Evolutionary conservation across 2,797 vertebrate genomes (phyloP).

Genomic region (Pachyuromys duprasi): DNA sequence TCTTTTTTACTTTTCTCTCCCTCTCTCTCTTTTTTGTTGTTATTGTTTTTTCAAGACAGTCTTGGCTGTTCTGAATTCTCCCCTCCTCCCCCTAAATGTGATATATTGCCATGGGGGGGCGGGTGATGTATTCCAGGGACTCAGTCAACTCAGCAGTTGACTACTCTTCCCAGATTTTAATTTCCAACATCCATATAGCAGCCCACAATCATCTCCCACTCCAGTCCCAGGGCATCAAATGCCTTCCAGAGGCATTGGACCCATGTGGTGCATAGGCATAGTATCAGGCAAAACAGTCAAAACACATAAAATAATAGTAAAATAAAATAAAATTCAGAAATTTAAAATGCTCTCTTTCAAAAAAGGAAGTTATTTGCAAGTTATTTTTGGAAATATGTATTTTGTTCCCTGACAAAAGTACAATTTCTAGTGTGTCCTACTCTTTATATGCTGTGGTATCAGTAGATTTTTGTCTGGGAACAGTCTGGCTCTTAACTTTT

Average conservation of each 20-base stretch:
- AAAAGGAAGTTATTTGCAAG: neutral
- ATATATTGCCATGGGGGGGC: too few species aligned
- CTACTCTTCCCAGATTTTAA: neutral
- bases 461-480: neutral
- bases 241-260: neutral
- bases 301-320: neutral
- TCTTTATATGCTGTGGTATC: neutral
- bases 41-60: too few species aligned
- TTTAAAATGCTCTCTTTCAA: neutral
- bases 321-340: neutral
- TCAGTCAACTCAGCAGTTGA: neutral
- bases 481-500: neutral
- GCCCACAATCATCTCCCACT: too few species aligned
- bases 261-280: neutral
- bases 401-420: neutral
- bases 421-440: neutral
- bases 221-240: neutral
- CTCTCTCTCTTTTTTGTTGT: too few species aligned
- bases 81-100: too few species aligned
- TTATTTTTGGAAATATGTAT: neutral
- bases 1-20: too few species aligned
- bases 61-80: too few species aligned
- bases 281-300: neutral
- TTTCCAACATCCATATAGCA: neutral
- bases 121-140: neutral